Conservation (phyloP, 2,797 vertebrate species). For the Enteromius thamalakanensis region DNA sequence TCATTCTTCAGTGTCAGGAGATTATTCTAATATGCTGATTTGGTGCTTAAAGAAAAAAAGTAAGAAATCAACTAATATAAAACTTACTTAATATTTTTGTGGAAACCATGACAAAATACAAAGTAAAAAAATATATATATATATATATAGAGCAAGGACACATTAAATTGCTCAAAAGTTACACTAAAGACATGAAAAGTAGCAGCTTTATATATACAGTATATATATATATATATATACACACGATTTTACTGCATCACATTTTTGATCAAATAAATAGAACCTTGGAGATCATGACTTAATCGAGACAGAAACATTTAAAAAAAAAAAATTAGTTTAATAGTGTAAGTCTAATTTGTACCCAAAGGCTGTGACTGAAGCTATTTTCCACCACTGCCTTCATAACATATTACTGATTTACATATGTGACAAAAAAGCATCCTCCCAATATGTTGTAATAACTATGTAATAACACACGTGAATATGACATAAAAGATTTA, state of each 20-base stretch:
- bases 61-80: neutral
- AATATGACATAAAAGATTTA: constrained; percentile 4
- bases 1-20: too few relatives aligned
- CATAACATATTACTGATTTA: neutral
- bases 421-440: neutral
- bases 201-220: neutral
- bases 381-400: neutral
- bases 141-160: too few relatives aligned
- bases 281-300: neutral
- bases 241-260: neutral
- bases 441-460: constrained; percentile 15
- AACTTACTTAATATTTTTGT: neutral
- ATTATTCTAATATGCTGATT: too few relatives aligned
- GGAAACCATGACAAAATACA: too few relatives aligned
- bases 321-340: neutral
- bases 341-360: neutral
- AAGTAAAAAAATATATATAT: too few relatives aligned
- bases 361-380: constrained; percentile 1
- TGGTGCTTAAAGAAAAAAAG: too few relatives aligned
- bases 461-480: neutral
- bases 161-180: too few relatives aligned
- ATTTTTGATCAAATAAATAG: neutral
- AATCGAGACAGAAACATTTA: neutral
- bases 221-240: too few relatives aligned
- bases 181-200: neutral